Conservation (phyloP, 1,140 invertebrate species). For the Asbolus verrucosus region DNA sequence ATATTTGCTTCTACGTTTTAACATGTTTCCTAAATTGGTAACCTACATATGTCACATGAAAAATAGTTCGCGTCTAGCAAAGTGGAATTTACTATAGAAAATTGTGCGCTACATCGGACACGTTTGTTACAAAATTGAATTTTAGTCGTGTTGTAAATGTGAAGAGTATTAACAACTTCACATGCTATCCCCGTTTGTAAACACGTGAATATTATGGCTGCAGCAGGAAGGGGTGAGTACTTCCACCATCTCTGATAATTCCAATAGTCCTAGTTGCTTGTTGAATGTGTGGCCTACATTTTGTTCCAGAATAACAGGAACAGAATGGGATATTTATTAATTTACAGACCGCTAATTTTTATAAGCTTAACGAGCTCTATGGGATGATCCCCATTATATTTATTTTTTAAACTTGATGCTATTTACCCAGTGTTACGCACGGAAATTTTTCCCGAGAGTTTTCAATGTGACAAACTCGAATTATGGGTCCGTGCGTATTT, state of each 20-base stretch:
- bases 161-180: conserved; percentile 27
- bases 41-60: conserved; percentile 22
- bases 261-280: no score
- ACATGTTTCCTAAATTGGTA: conserved; percentile 1
- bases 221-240: no score
- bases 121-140: conserved; percentile 32
- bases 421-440: background rate
- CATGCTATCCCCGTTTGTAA: conserved; percentile 1
- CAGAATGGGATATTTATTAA: no score
- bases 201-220: background rate
- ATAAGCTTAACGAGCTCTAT: conserved; percentile 8
- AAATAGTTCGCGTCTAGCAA: conserved; percentile 21
- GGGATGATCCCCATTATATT: conserved; percentile 4
- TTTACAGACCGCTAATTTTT: conserved; percentile 5
- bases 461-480: background rate
- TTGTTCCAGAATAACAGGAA: no score
- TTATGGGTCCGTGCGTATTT: background rate
- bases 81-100: conserved; percentile 17
- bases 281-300: no score
- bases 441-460: conserved; percentile 4
- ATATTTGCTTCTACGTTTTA: background rate
- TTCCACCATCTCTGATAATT: no score
- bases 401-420: background rate
- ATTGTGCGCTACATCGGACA: conserved; percentile 15
- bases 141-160: conserved; percentile 16